Evolutionary conservation across 2,113 vertebrate genomes (phyloP).

Genomic region (Nyctereutes procyonoides): DNA sequence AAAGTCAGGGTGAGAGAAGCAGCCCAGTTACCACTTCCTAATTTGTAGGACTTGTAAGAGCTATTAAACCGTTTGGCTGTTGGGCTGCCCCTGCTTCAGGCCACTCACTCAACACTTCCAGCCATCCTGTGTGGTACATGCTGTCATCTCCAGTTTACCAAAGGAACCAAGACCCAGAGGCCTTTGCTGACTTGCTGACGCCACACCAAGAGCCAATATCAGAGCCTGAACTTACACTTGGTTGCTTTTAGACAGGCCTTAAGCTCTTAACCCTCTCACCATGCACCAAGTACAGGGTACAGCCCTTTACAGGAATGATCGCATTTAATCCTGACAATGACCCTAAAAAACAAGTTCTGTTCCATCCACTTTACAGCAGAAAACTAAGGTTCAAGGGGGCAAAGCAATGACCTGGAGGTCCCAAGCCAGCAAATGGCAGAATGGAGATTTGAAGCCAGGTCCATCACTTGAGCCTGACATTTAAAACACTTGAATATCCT

Average conservation of each 20-base stretch:
- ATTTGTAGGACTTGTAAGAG: neutral
- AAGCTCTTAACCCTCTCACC: neutral
- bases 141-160: neutral
- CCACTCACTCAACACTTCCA: neutral
- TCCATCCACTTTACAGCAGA: neutral
- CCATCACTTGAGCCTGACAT: neutral
- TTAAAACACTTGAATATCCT: neutral
- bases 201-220: neutral
- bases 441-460: neutral
- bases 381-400: neutral
- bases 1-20: neutral
- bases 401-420: neutral
- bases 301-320: neutral
- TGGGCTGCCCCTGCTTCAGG: neutral
- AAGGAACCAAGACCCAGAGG: neutral
- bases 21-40: neutral
- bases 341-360: neutral
- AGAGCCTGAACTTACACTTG: neutral
- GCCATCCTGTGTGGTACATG: rapidly evolving
- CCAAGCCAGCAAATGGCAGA: neutral
- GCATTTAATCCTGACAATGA: neutral
- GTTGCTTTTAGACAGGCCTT: neutral
- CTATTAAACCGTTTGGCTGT: neutral
- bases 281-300: rapidly evolving
- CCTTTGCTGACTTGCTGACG: neutral